These are phyloP conservation scores for Petroica traversi DNA, from an alignment of 2,113 vertebrate genomes.

Conservation along the genomic window DNA sequence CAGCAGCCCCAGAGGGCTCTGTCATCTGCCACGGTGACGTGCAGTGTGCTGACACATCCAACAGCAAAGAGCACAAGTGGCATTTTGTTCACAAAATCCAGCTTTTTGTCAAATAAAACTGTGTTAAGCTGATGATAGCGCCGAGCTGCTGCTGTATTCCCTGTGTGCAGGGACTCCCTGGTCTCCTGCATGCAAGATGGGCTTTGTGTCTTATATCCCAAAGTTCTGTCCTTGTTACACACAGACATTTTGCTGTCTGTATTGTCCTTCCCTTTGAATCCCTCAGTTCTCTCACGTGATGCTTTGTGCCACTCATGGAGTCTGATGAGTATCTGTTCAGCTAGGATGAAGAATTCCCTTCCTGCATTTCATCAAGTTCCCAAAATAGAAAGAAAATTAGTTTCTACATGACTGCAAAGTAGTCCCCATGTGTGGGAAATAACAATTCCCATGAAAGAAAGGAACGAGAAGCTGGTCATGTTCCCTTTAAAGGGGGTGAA, in stretches of 20 bases:
- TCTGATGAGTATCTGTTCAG: not conserved
- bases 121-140: not conserved
- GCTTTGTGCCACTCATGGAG: not conserved
- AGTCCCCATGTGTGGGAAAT: not conserved
- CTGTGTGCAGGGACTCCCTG: not conserved
- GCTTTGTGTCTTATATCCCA: not conserved
- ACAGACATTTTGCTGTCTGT: not conserved
- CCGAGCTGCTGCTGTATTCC: not conserved
- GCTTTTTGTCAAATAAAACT: not conserved
- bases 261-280: not conserved
- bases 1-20: not conserved
- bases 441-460: not conserved
- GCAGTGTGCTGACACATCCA: not conserved
- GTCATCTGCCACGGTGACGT: not conserved
- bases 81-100: not conserved
- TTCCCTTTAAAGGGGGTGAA: not conserved
- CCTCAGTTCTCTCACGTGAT: accelerated
- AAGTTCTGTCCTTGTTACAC: not conserved
- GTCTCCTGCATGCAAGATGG: not conserved
- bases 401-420: not conserved
- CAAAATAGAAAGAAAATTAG: not conserved
- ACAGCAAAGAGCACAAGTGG: not conserved
- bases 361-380: not conserved
- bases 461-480: not conserved
- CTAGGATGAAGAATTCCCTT: not conserved